These are phyloP conservation scores for Rhyacophila evoluta DNA, from an alignment of 2,888 invertebrate genomes.

Conservation along the genomic window DNA sequence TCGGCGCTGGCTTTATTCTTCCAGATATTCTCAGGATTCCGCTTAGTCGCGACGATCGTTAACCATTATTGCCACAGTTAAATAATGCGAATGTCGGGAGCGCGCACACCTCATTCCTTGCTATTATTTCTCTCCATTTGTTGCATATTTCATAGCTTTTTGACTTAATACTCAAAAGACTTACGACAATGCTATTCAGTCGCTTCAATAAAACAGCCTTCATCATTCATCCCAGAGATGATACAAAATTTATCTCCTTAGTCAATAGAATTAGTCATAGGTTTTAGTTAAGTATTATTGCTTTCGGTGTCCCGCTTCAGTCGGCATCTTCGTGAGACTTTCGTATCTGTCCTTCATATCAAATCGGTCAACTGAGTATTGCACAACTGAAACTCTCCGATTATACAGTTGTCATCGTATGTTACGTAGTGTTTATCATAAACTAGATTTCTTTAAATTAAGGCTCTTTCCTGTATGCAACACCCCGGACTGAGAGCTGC, in stretches of 20 bases:
- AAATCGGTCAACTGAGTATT: not conserved
- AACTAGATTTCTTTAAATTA: too few relatives aligned
- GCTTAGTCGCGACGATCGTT: not conserved
- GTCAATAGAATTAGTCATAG: constrained; percentile 19
- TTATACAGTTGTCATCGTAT: too few relatives aligned
- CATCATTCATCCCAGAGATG: not conserved
- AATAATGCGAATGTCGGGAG: not conserved
- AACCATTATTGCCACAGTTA: not conserved
- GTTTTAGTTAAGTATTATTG: constrained; percentile 15
- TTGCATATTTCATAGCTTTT: not conserved
- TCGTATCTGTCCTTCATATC: not conserved
- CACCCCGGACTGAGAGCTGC: too few relatives aligned
- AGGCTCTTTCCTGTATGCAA: too few relatives aligned
- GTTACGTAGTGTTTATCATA: too few relatives aligned
- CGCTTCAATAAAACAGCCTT: not conserved
- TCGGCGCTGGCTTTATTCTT: not conserved
- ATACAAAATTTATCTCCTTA: not conserved
- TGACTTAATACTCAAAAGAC: not conserved
- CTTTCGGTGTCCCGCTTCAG: not conserved
- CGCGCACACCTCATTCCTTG: not conserved
- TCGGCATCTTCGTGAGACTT: not conserved
- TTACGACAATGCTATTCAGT: not conserved
- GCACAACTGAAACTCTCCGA: too few relatives aligned
- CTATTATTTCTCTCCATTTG: not conserved
- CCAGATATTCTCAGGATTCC: not conserved